Base-by-base conservation (phyloP, 2,888 invertebrate species). In the Sicus ferrugineus region DNA sequence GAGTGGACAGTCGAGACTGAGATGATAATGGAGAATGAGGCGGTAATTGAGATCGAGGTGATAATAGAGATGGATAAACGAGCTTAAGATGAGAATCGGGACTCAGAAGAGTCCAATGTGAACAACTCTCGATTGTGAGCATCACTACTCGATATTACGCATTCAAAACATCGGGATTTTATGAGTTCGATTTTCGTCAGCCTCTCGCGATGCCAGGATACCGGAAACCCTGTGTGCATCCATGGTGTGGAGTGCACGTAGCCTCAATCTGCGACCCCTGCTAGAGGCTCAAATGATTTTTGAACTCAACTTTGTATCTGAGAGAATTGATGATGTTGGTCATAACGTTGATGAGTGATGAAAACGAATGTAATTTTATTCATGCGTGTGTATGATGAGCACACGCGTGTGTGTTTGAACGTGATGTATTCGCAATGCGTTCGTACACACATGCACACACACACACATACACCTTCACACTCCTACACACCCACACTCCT, bases 281-380 rank as follows among this genome's bases (percentile, higher is more conserved):
- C 28, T 19, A 19, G 34, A 30, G 34, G 50, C 54, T 54, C 54
- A 38, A 65, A 38, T 38, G 38, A 65, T 65, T 54, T 54, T 19
- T 38, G 54, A 64, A 64, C 64, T 64, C 52, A 52, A 48, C 63
- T 48, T 46, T 48, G 34, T 42, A 42, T 21, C 59, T 30, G 21
- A 26, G 26, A 46, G 23, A 26, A 56, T 56, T 30, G 30, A 56
- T 23, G 62, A 62, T 62, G 62, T 7, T 31, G 28, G 52, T 23
- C 54, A 30, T 9, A 54, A 52, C 48, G 26, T 38, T 26, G 52
- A 26, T 54, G 28, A 19, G 52, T 16, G 28, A 54, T 54, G 23
- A 52, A 34, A 34, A 54, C 38, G 34, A 21, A 19, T 9, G 23
- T 7, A 16, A 54, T 11, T 28, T 5, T 23, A 14, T n/a, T 14